A percentile compares a stretch with the other conserved stretches of the same genome.
phyloP scores from a whole-genome alignment of 2,888 invertebrate species.

The Congeria kusceri region DNA sequence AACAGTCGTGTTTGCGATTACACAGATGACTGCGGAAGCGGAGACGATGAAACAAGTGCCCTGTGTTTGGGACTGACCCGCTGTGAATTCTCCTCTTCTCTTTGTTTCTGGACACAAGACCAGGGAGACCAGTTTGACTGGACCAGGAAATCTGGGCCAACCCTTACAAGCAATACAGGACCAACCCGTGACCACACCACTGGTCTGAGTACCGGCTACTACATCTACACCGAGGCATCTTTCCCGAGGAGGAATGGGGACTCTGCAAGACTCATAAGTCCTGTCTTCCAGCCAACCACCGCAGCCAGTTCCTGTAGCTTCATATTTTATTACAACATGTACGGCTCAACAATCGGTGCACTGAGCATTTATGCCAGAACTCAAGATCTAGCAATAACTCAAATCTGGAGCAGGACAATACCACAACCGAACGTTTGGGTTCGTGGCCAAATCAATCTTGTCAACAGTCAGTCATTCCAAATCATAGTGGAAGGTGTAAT shows the following conservation, averaged over 20 bases:
- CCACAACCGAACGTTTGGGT: conserved; percentile 77
- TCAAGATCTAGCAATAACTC: conserved; percentile 53
- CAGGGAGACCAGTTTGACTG: conserved; percentile 76
- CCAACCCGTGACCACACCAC: conserved; percentile 76
- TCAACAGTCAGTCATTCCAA: conserved; percentile 71
- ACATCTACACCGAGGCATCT: conserved; percentile 81
- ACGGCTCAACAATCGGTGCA: conserved; percentile 75
- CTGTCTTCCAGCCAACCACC: conserved; percentile 60
- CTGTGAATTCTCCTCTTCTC: conserved; percentile 79
- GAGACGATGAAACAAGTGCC: conserved; percentile 63
- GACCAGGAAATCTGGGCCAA: conserved; percentile 67
- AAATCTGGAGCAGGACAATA: conserved; percentile 71
- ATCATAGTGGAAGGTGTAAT: conserved; percentile 78
- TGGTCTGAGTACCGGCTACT: conserved; percentile 74
- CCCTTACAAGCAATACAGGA: conserved; percentile 68
- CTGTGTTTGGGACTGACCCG: conserved; percentile 54
- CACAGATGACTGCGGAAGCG: conserved; percentile 82
- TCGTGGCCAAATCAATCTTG: conserved; percentile 68
- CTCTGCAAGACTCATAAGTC: conserved; percentile 81
- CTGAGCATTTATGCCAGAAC: conserved; percentile 75
- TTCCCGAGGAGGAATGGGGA: conserved; percentile 74
- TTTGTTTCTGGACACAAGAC: conserved; percentile 81
- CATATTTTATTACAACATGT: conserved; percentile 79
- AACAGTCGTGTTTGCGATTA: conserved; percentile 76
- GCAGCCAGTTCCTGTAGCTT: conserved; percentile 65